Evolutionary conservation across 37 sponge, comb jelly and placozoan species (phyloP), one percentile per base, ranked within the genome.

Genomic region (Cladorhizidae sp.): DNA sequence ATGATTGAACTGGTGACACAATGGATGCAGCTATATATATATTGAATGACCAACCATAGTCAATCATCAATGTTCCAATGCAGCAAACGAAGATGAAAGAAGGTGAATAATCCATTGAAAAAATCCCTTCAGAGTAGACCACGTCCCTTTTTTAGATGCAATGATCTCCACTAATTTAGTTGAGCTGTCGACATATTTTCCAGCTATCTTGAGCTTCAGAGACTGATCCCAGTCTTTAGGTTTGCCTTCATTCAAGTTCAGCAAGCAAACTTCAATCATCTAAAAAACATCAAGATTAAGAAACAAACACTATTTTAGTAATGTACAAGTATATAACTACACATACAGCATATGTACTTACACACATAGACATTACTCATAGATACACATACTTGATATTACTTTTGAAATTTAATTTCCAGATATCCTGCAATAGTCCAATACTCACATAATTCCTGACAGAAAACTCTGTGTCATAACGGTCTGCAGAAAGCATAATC

Each of bases 191-290:
- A 93, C 86, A 72, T 82, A 89, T 36, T 81, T 86, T 5, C 59
- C 38, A 25, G 90, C 80, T 36, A 93, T 93, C 12, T 49, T 80
- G 18, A 64, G 22, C 71, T 93, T 93, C 18, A 93, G 78, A 2
- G 68, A 40, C 0, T 23, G 22, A 9, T 67, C 39, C 94, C 94
- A 93, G 45, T 74, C 21, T 40, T 86, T 86, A 18, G 94, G 74
- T 50, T 89, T 90, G 23, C 94, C 93, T 38, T 89, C 90, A 45
- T 93, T 87, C 64, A 93, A 61, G 59, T 93, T 76, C 42, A 89
- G 22, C 75, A 93, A 57, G 32, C 90, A 93, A 23, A 93, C 90
- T 52, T 88, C 58, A 22, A 51, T 76, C 89, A 93, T 93, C 93
- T 93, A 78, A 42, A 63, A 18, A 5, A 67, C 3, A 11, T 25